Evolutionary conservation across 2,797 vertebrate species (phyloP).

Genomic region (Luscinia megarhynchos): DNA sequence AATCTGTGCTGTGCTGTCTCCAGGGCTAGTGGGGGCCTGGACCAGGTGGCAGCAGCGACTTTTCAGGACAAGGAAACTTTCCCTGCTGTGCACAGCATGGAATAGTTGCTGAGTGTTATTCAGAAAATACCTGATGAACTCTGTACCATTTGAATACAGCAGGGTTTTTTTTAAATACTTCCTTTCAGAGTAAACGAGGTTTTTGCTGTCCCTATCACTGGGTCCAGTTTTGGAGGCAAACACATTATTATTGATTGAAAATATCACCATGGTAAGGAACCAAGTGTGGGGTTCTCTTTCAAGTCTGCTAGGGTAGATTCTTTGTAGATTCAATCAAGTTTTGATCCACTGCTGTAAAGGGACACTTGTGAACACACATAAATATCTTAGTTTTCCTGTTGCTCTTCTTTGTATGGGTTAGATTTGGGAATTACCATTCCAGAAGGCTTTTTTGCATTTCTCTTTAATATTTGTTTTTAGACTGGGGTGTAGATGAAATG

Average conservation of each 20-base stretch:
- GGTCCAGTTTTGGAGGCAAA: neutral
- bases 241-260: neutral
- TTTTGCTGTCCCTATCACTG: neutral
- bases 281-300: neutral
- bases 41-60: neutral
- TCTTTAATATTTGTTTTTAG: neutral
- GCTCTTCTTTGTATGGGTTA: neutral
- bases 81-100: neutral
- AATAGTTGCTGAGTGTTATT: accelerated
- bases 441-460: neutral
- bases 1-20: neutral
- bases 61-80: neutral
- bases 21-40: neutral
- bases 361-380: neutral
- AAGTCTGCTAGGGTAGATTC: neutral
- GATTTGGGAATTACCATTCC: neutral
- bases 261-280: neutral
- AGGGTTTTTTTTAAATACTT: neutral
- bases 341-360: neutral
- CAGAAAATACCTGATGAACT: neutral
- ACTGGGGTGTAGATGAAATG: neutral
- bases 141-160: neutral
- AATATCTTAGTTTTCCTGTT: neutral
- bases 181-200: neutral
- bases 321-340: neutral